Conservation (phyloP, 2,113 vertebrate species). For the Hoplias malabaricus region DNA sequence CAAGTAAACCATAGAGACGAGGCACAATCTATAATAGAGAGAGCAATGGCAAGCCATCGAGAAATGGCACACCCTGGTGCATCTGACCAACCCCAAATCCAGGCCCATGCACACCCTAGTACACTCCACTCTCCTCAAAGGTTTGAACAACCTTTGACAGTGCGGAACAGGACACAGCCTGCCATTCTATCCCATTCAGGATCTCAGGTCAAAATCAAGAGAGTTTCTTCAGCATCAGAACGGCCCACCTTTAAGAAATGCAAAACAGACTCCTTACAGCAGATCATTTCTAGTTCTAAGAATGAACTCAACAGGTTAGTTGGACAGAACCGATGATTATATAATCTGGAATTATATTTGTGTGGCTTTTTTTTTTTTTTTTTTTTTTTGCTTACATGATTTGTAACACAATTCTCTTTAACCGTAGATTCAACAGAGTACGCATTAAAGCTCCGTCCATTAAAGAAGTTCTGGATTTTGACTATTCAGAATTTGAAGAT, state of each 20-base stretch:
- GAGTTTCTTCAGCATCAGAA: conserved; percentile 58
- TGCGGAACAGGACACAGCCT: conserved; percentile 16
- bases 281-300: conserved; percentile 27
- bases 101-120: conserved; percentile 42
- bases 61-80: conserved; percentile 37
- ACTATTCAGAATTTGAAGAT: conserved; percentile 45
- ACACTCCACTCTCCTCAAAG: conserved; percentile 40
- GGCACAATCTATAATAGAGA: conserved; percentile 65
- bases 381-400: not conserved
- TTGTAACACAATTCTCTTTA: not conserved
- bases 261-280: conserved; percentile 65
- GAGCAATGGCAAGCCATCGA: conserved; percentile 61
- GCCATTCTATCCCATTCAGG: conserved; percentile 38
- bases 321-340: not conserved
- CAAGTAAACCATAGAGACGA: conserved; percentile 28
- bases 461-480: conserved; percentile 73
- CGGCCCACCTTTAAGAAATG: conserved; percentile 69
- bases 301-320: conserved; percentile 60
- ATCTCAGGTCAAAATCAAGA: conserved; percentile 68
- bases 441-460: conserved; percentile 80
- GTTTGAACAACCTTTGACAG: not conserved
- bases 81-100: conserved; percentile 30
- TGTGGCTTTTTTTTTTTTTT: not conserved
- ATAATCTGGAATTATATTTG: not conserved
- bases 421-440: conserved; percentile 68